These are phyloP conservation scores for Poeciliopsis gracilis DNA, from an alignment of 2,797 vertebrate species.

Conservation along the genomic window DNA sequence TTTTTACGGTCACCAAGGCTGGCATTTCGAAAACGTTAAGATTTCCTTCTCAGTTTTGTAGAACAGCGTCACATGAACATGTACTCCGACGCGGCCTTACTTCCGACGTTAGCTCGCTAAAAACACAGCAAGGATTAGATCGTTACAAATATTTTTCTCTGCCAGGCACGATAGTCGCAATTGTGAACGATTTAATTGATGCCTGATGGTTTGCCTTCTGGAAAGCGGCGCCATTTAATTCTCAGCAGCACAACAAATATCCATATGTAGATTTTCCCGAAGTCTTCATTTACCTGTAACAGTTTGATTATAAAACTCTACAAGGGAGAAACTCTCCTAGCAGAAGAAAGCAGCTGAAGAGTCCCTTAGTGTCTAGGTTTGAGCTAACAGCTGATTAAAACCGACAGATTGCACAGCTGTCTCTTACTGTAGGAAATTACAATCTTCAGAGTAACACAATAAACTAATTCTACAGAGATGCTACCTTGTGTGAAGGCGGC, in stretches of 20 bases:
- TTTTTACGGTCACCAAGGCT: too few species aligned
- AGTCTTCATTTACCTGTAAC: neutral
- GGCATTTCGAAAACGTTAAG: neutral
- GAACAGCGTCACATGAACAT: neutral
- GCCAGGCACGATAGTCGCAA: neutral
- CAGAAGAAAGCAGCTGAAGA: constrained; percentile 5
- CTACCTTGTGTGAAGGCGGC: constrained; percentile 17
- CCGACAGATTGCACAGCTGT: constrained; percentile 45
- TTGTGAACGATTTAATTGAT: neutral
- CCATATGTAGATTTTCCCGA: neutral
- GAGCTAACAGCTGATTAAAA: constrained; percentile 44
- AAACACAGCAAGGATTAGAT: neutral
- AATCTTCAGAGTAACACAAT: constrained; percentile 55
- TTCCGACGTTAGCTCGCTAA: neutral
- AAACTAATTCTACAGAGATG: constrained; percentile 48
- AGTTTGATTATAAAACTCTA: neutral
- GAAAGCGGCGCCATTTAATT: neutral
- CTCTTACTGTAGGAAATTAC: constrained; percentile 46
- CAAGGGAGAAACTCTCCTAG: neutral
- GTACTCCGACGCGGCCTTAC: neutral
- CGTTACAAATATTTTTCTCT: neutral
- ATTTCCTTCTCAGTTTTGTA: constrained; percentile 13
- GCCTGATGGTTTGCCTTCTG: neutral
- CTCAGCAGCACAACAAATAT: constrained; percentile 1
- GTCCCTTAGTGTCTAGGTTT: constrained; percentile 23